Evolutionary conservation across 2,797 vertebrate species (phyloP).

Genomic region (Coranthus polyacanthus): DNA sequence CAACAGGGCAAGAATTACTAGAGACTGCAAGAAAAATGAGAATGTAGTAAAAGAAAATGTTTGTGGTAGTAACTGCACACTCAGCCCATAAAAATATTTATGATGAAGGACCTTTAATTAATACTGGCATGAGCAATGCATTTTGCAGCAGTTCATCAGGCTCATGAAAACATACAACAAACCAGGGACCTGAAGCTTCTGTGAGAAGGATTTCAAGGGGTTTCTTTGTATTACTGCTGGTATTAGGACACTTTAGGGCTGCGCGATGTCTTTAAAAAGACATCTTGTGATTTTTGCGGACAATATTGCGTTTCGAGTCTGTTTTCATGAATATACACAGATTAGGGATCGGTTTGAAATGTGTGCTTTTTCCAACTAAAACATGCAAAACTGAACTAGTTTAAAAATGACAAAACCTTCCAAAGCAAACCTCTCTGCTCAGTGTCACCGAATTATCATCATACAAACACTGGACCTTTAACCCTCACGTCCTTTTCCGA

Average conservation of each 20-base stretch:
- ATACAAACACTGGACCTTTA: too few species aligned
- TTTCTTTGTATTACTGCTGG: background rate
- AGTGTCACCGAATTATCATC: too few species aligned
- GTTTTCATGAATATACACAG: too few species aligned
- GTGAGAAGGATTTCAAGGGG: background rate
- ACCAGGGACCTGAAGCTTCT: slow-evolving; percentile 11
- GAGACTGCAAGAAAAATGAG: slow-evolving; percentile 5
- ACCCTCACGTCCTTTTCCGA: too few species aligned
- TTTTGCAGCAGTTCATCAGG: slow-evolving; percentile 38
- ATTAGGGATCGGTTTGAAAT: too few species aligned
- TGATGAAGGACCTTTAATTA: slow-evolving; percentile 46
- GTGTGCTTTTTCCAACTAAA: too few species aligned
- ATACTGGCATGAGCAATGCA: slow-evolving; percentile 35
- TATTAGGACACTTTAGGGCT: background rate
- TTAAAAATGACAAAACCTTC: too few species aligned
- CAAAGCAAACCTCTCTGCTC: too few species aligned
- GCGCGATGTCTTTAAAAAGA: too few species aligned
- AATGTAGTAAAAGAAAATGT: slow-evolving; percentile 25
- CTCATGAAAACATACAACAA: slow-evolving; percentile 36
- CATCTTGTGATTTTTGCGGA: too few species aligned
- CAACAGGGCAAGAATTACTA: background rate
- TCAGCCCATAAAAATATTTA: slow-evolving; percentile 46
- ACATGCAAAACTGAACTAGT: too few species aligned
- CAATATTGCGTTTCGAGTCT: too few species aligned
- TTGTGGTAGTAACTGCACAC: slow-evolving; percentile 28